Evolutionary conservation across 2,888 invertebrate species (phyloP), one percentile per base, ranked within the genome.

Genomic region (Drosophila acutilabella): DNA sequence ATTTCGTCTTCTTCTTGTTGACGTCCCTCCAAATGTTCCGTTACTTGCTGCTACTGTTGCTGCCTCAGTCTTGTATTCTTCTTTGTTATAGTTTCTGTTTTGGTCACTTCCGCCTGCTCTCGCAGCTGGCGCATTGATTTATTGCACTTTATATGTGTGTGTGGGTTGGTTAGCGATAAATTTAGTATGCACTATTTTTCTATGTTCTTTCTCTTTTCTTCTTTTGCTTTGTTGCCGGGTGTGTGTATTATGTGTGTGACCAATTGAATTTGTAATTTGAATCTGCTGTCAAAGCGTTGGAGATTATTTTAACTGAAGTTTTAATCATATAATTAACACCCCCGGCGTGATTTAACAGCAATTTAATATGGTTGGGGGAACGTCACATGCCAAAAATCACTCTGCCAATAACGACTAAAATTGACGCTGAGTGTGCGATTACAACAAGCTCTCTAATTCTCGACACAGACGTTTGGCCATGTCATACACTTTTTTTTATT

Each of bases 61-160:
- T 40, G 36, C 41, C 48, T 76, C 75, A 71, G 77, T 71, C 70
- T 81, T 78, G 23, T 59, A 58, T 65, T 77, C 70, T 64, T 80
- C 74, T 69, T 71, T 79, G 71, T 69, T 79, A 64, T 64, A 66
- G 59, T 50, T 60, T 42, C 48, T 65, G 61, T 41, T 69, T 40
- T 60, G 61, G 52, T 68, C 65, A 67, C 80, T 85, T 82, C 82
- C 82, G 78, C 53, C 57, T 71, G 36, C 13, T 68, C 66, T 57
- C 69, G 38, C 59, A 62, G 62, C 57, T 71, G 44, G 52, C 36
- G 56, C 83, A 84, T 84, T 84, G 83, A 84, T 84, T 84, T 84
- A 78, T 86, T 75, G 76, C 83, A 86, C 70, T 81, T 81, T 72
- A 68, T 42, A 45, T 48, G 42, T 50, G 20, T 40, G n/a, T 45